phyloP scores from a whole-genome alignment of 2,797 vertebrate species.

The Apogon talboti region DNA sequence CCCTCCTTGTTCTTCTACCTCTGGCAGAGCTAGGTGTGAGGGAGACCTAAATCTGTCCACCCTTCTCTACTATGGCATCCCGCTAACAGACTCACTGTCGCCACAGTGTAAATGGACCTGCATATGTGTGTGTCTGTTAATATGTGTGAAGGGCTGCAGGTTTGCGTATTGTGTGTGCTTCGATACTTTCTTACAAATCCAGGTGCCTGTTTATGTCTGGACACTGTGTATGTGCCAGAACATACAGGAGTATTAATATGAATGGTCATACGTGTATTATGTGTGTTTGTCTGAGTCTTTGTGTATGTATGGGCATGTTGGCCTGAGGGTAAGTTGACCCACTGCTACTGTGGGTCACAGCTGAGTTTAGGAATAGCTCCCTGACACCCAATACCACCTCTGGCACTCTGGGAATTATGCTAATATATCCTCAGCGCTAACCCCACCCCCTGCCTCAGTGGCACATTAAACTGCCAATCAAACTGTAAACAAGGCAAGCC shows the following conservation, averaged over 20 bases:
- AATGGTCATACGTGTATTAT: not conserved
- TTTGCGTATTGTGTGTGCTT: not conserved
- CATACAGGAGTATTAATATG: not conserved
- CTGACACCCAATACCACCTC: conserved; percentile 74
- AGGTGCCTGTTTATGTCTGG: not conserved
- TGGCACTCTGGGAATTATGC: conserved; percentile 82
- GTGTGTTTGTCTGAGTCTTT: not conserved
- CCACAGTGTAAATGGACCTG: conserved; percentile 82
- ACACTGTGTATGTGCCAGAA: not conserved
- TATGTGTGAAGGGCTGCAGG: not conserved
- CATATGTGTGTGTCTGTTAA: not conserved
- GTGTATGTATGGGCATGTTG: conserved; percentile 51
- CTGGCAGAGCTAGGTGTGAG: conserved; percentile 80
- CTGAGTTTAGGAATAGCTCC: conserved; percentile 84
- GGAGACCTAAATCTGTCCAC: conserved; percentile 82
- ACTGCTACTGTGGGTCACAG: conserved; percentile 79
- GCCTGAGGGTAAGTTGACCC: conserved; percentile 75
- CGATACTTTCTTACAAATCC: conserved; percentile 2
- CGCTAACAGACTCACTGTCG: conserved; percentile 88
- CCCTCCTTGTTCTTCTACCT: conserved; percentile 55
- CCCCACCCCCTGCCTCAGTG: conserved; percentile 66
- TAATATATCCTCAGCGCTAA: conserved; percentile 76
- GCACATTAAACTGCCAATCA: conserved; percentile 83
- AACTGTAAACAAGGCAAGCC: conserved; percentile 75
- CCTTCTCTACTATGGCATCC: conserved; percentile 84